Base-by-base conservation (phyloP, 2,888 invertebrate species). In the Tinea pellionella region DNA sequence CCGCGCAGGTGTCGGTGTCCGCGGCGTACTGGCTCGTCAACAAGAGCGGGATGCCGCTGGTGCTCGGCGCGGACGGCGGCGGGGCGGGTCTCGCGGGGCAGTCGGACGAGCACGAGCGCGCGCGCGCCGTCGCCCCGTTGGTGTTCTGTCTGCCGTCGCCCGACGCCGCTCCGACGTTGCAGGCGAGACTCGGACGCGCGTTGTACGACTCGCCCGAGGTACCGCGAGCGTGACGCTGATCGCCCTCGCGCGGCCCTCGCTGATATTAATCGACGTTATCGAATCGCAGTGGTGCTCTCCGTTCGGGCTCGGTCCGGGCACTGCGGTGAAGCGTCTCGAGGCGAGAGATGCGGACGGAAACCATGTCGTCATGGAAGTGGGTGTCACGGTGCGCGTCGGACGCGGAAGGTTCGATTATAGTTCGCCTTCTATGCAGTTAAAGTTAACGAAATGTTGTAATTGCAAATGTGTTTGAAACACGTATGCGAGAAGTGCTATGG, bases 1-100 rank as follows among this genome's bases (percentile, higher is more conserved):
- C 2, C 2, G 12, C 13, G 41, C 73, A 92, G 90, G 89, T 96
- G 66, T 91, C 91, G 16, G 89, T 98, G 24, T 93, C 92, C 58
- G 94, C 95, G 1, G 94, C 96, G 1, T 97, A 94, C 84, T 99
- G 98, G 98, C 91, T 99, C 65, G 92, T 99, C 62, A 99, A 99
- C 87, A 95, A 95, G 78, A 95, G 97, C 6, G 98, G 98, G 0
- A 86, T 99, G 63, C 98, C 99, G n/a, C 85, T 99, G 63, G 93
- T 99, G 60, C 97, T 98, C 78, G 92, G 94, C 66, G 98, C 98
- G 80, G 97, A 96, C 76, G 95, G 95, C 0, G 90, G 91, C 12
- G 91, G 92, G 7, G 57, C 16, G 24, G 93, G 92, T 69, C 93
- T 94, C 63, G 94, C 95, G 7, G 98, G 98, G 1, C 98, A 98